Evolutionary conservation across 2,113 vertebrate genomes (phyloP), one percentile per base, ranked within the genome.

Genomic region (Tupaia chinensis): DNA sequence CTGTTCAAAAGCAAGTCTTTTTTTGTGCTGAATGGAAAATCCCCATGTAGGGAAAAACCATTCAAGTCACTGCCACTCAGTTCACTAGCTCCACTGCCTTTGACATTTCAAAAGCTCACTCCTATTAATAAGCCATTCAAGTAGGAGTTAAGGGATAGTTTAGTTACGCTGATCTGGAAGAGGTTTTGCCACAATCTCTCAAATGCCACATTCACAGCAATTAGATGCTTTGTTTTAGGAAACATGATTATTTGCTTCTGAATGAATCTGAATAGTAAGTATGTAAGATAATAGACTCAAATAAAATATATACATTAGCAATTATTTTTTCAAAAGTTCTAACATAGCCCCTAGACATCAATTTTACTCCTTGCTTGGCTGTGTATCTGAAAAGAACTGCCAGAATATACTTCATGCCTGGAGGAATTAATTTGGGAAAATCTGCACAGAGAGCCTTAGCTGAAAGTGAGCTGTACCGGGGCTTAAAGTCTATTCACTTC

Each of bases 201-300:
- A 80, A 54, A 22, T 93, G 32, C 68, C 27, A 89, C 34, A 61
- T 3, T 61, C 10, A 25, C 19, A 34, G n/a, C 14, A 94, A 76
- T 89, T 27, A 56, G 34, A 87, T 78, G 1, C 23, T 72, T 89
- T 93, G 27, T 69, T 94, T 97, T 88, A 94, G 88, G 87, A 95
- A 95, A 91, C 6, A 2, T 29, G 29, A 89, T 54, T 69, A 65
- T 78, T 9, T 73, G 23, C 12, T 85, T 78, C 63, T 87, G 82
- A 93, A 95, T 74, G 72, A 92, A 14, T 86, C 17, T 70, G 72
- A 93, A 81, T 93, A 72, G 56, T 53, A 83, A 92, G 20, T 44
- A 79, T 53, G 32, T 44, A 83, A 80, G 20, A 76, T 74, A 93
- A 86, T 61, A 70, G 12, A 2, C n/a, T 79, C 56, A 66, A 54